These are phyloP conservation scores for Nycteola revayana DNA, from an alignment of 2,888 invertebrate species.

Conservation along the genomic window DNA sequence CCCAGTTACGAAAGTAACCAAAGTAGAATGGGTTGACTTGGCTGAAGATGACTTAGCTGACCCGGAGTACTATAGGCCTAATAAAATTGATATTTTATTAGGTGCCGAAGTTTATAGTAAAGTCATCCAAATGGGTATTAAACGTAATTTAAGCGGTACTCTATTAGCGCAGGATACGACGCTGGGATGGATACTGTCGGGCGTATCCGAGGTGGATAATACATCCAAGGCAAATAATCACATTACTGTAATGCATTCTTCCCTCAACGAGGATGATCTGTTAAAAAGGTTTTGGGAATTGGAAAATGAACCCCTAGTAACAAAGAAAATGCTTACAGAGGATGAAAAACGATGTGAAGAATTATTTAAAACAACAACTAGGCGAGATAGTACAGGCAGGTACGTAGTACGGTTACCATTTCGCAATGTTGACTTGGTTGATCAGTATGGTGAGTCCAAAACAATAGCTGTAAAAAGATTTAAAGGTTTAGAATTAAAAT, in stretches of 20 bases:
- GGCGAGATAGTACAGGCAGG: not conserved
- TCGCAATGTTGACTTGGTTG: not conserved
- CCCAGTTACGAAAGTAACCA: too few species aligned
- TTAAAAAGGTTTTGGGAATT: constrained; percentile 7
- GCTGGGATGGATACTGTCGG: not conserved
- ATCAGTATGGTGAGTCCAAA: constrained; percentile 2
- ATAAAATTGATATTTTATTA: too few species aligned
- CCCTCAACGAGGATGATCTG: constrained; percentile 3
- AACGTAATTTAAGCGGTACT: too few species aligned
- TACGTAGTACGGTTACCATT: constrained; percentile 2
- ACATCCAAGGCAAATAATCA: not conserved
- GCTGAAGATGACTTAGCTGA: too few species aligned
- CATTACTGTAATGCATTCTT: constrained; percentile 3
- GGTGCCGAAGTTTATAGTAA: too few species aligned
- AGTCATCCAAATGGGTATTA: too few species aligned
- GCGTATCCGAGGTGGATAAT: too few species aligned
- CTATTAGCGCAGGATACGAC: too few species aligned
- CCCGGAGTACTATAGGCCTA: too few species aligned
- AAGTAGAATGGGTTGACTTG: too few species aligned
- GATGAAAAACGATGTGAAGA: constrained; percentile 7
- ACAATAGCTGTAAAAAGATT: too few species aligned
- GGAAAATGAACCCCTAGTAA: not conserved
- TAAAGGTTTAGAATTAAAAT: too few species aligned
- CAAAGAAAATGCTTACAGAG: not conserved
- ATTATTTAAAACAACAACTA: constrained; percentile 1